A percentile compares a stretch with the other conserved stretches of the same genome.
Evolutionary conservation across 2,113 vertebrate species (phyloP).

Genomic region (Rhinopomastus cyanomelas): DNA sequence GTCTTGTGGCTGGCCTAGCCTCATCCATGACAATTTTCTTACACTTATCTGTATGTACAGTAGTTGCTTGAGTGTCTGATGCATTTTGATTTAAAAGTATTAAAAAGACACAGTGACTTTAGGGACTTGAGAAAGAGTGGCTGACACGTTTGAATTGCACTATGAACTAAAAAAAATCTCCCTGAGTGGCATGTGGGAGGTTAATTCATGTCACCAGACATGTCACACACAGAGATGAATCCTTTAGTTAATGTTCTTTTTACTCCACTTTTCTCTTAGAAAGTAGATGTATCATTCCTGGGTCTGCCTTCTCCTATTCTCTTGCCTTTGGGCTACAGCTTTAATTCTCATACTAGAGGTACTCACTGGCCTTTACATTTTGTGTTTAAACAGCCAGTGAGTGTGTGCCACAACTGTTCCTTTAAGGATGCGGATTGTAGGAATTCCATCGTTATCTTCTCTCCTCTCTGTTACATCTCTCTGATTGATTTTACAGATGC

Average conservation of each 20-base stretch:
- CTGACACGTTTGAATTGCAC: not conserved
- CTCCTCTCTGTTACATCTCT: not conserved
- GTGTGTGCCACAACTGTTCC: not conserved
- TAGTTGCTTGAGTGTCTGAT: not conserved
- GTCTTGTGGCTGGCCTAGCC: no score
- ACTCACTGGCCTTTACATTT: not conserved
- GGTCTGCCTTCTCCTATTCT: not conserved
- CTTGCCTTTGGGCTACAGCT: not conserved
- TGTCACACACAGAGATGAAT: not conserved
- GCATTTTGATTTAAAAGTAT: not conserved
- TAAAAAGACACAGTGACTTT: not conserved
- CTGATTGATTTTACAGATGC: not conserved
- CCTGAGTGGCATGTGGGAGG: not conserved
- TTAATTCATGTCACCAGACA: conserved; percentile 15
- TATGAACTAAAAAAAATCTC: not conserved
- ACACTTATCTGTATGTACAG: not conserved
- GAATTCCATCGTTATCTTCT: not conserved
- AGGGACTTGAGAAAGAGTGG: not conserved
- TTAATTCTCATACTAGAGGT: not conserved
- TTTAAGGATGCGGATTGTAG: not conserved
- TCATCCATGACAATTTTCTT: not conserved
- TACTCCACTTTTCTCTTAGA: not conserved
- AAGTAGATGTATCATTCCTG: not conserved
- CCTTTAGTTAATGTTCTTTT: conserved; percentile 4
- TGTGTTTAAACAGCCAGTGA: not conserved